Conservation (phyloP, 2,797 vertebrate genomes). For the Gymnoscopelus microlampas region DNA sequence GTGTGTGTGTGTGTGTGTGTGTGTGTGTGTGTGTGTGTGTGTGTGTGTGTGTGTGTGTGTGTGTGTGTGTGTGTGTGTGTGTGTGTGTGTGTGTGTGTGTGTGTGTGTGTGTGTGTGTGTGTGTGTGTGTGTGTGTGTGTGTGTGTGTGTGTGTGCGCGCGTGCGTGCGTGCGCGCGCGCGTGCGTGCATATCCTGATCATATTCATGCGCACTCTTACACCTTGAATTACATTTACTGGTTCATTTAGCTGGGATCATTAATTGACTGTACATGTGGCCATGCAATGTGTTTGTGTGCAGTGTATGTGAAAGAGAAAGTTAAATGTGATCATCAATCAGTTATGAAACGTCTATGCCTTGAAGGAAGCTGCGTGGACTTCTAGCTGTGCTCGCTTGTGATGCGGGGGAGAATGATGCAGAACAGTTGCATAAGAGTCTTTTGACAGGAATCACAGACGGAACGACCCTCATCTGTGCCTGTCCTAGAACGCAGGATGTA, state of each 20-base stretch:
- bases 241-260: neutral
- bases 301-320: neutral
- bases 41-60: too few relatives aligned
- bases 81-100: too few relatives aligned
- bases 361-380: slow-evolving; percentile 25
- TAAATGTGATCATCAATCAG: slow-evolving; percentile 22
- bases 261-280: slow-evolving; percentile 12
- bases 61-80: too few relatives aligned
- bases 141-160: too few relatives aligned
- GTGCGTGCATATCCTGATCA: too few relatives aligned
- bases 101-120: too few relatives aligned
- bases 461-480: slow-evolving; percentile 25
- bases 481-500: slow-evolving; percentile 34
- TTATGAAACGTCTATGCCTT: slow-evolving; percentile 29
- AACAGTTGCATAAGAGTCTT: slow-evolving; percentile 69
- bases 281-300: slow-evolving; percentile 13
- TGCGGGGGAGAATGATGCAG: slow-evolving; percentile 55
- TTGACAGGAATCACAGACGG: slow-evolving; percentile 41
- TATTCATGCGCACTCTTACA: too few relatives aligned
- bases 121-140: too few relatives aligned
- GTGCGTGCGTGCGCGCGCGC: too few relatives aligned
- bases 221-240: too few relatives aligned
- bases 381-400: slow-evolving; percentile 40
- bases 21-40: too few relatives aligned
- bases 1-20: too few relatives aligned